Conservation (phyloP, 2,888 invertebrate species). For the Agrochola macilenta region DNA sequence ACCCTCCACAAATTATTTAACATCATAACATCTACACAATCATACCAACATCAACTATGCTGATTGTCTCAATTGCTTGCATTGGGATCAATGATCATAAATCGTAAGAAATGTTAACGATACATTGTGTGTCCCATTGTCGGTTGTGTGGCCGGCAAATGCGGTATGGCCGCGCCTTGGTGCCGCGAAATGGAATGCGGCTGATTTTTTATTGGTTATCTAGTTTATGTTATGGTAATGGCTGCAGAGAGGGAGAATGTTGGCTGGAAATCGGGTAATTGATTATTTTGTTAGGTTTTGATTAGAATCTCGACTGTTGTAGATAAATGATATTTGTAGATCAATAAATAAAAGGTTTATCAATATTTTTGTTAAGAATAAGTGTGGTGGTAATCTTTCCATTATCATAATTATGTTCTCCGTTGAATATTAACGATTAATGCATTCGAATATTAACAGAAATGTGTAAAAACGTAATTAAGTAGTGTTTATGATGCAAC, state of each 20-base stretch:
- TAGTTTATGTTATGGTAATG: slow-evolving; percentile 48
- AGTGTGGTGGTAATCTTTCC: neutral
- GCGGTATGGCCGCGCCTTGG: slow-evolving; percentile 41
- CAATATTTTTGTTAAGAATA: neutral
- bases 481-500: slow-evolving; percentile 24
- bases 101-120: slow-evolving; percentile 59
- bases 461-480: slow-evolving; percentile 11
- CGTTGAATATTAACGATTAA: slow-evolving; percentile 32
- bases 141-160: slow-evolving; percentile 15
- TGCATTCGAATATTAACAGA: slow-evolving; percentile 20
- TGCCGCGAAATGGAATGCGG: slow-evolving; percentile 42
- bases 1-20: slow-evolving; percentile 23
- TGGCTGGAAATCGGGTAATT: neutral
- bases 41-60: slow-evolving; percentile 25
- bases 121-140: slow-evolving; percentile 36
- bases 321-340: neutral
- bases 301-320: neutral
- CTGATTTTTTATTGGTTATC: slow-evolving; percentile 45
- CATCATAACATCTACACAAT: slow-evolving; percentile 10
- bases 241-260: slow-evolving; percentile 27
- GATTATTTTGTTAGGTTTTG: neutral
- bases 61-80: slow-evolving; percentile 79
- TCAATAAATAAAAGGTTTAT: neutral
- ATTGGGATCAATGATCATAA: slow-evolving; percentile 67
- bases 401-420: slow-evolving; percentile 10